Conservation (phyloP, 37 sponge, comb jelly and placozoan species). For the Halisarca cf. caerulea region DNA sequence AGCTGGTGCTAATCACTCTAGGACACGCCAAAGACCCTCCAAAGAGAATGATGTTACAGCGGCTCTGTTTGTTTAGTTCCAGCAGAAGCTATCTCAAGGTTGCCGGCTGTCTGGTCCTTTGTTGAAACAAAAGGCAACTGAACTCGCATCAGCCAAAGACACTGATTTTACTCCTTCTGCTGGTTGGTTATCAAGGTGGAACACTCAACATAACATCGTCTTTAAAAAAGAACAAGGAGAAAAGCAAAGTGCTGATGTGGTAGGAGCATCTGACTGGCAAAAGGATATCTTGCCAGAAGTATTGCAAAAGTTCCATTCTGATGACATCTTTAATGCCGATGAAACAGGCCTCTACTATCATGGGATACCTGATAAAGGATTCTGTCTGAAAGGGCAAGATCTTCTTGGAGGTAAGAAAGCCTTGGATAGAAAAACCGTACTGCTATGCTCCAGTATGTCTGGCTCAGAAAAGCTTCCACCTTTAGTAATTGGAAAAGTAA, state of each 20-base stretch:
- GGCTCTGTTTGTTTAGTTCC: conserved; percentile 24
- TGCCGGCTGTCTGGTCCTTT: conserved; percentile 20
- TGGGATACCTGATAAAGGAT: no score
- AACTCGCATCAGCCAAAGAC: conserved; percentile 2
- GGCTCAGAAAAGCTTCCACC: no score
- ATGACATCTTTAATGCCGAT: no score
- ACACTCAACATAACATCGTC: conserved; percentile 6
- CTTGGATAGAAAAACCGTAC: no score
- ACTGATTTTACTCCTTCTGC: conserved; percentile 28
- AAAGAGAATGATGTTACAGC: conserved; percentile 27
- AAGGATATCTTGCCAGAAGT: no score
- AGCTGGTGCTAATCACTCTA: background rate
- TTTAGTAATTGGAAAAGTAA: no score
- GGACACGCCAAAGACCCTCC: background rate
- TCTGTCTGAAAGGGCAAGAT: no score
- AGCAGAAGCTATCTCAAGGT: conserved; percentile 35
- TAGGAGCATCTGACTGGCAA: background rate
- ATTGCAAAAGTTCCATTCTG: no score
- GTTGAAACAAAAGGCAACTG: conserved; percentile 33
- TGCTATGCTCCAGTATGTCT: no score
- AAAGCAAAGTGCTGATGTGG: background rate
- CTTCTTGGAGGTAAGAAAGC: no score
- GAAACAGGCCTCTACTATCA: no score
- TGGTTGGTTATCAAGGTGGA: conserved; percentile 46
- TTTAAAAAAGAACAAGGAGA: no score